Conservation (phyloP, 2,113 vertebrate genomes). For the Tetraodon nigroviridis region DNA sequence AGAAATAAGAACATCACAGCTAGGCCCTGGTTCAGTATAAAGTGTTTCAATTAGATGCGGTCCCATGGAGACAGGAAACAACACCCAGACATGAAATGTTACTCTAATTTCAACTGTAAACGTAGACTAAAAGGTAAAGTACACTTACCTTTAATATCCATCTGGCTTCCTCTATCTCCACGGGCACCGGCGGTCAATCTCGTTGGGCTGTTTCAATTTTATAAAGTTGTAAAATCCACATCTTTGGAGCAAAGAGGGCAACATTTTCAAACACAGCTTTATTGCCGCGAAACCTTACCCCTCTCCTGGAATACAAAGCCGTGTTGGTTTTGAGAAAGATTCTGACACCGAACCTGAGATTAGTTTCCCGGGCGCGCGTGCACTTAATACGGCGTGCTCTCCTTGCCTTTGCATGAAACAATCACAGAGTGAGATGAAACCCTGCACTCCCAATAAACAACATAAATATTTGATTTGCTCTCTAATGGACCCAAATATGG, state of each 20-base stretch:
- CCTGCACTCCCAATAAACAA: conserved; percentile 77
- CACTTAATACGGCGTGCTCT: conserved; percentile 71
- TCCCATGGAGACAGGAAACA: conserved; percentile 73
- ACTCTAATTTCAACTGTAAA: conserved; percentile 73
- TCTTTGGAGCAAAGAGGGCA: conserved; percentile 37
- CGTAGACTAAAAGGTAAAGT: conserved; percentile 60
- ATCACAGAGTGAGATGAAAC: conserved; percentile 76
- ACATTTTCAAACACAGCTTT: conserved; percentile 59
- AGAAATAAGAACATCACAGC: conserved; percentile 66
- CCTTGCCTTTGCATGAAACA: conserved; percentile 73
- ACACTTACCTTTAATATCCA: conserved; percentile 64
- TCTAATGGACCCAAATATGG: conserved; percentile 78
- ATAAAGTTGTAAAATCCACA: conserved; percentile 46
- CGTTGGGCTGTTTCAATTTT: conserved; percentile 36
- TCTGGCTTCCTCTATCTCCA: conserved; percentile 35
- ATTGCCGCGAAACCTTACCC: conserved; percentile 47
- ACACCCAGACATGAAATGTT: conserved; percentile 80
- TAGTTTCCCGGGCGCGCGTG: conserved; percentile 69
- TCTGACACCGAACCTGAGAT: conserved; percentile 70
- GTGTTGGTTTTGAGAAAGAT: conserved; percentile 55
- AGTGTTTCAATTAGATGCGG: conserved; percentile 80
- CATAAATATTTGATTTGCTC: conserved; percentile 79
- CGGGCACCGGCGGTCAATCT: conserved; percentile 32
- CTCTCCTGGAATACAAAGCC: conserved; percentile 53
- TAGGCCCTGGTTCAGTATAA: conserved; percentile 67